Base-by-base conservation (phyloP, 2,797 vertebrate species). In the Danionella dracula region DNA sequence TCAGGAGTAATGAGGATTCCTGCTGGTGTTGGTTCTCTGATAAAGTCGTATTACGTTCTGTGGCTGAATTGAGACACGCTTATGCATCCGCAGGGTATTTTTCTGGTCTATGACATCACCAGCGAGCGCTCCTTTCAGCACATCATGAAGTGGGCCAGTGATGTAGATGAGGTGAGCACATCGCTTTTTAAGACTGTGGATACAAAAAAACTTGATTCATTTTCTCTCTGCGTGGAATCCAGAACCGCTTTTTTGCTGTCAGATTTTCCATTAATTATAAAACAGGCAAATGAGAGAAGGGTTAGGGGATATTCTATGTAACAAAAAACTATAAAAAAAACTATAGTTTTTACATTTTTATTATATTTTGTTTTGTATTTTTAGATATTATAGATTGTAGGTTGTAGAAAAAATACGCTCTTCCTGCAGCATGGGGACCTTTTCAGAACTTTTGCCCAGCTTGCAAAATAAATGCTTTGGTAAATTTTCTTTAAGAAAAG, bases 61-160 rank as follows among this genome's bases (percentile, higher is more conserved):
- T 34, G 40, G 31, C 4, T 42, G 12, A 8, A 40, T 0, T 58
- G 46, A 19, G 34, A 46, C 10, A 27, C 41, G 27, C 29, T 38
- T 51, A 19, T 35, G 9, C 41, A 41, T 50, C 54, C 6, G 53
- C 75, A 91, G 90, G 90, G 90, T 27, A 91, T 91, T 73, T 90
- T 97, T 88, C 86, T 98, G 86, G 93, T 99, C 48, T 99, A 99
- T 1, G 96, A 99, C 77, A 98, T 99, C 81, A 89, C 93, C 48
- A 98, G 96, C 0, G 96, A 99, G 75, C 92, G 94, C 29, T 98
- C 96, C 54, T 98, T 97, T 82, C 95, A 98, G 77, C 96, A 99
- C 89, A 98, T 98, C 57, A 95, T 98, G 88, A 99, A 99, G 82
- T 98, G 95, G 96, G 96, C 94, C 81, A 97, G 96, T 13, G 96